phyloP scores from a whole-genome alignment of 2,797 vertebrate genomes.

The Notolabrus celidotus region DNA sequence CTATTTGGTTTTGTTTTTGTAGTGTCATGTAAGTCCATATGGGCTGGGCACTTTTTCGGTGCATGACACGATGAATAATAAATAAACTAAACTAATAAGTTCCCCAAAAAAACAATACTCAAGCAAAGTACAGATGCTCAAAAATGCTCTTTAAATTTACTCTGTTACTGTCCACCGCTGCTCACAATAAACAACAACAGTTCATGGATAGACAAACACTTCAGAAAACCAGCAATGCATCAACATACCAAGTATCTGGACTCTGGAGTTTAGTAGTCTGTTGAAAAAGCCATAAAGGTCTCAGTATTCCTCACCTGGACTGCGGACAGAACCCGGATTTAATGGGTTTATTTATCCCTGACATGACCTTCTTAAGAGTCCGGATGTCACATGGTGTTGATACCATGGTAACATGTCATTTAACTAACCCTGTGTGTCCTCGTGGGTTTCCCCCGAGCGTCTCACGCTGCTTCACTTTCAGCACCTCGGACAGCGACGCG shows the following conservation, averaged over 20 bases:
- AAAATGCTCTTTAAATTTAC: too few species aligned
- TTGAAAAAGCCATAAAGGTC: neutral
- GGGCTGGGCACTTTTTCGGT: too few species aligned
- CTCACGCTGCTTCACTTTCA: constrained; percentile 25
- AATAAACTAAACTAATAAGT: too few species aligned
- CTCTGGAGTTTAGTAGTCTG: neutral
- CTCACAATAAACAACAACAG: neutral
- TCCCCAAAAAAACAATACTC: too few species aligned
- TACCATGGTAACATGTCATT: constrained; percentile 66
- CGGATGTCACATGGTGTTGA: constrained; percentile 64
- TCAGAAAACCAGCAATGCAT: neutral
- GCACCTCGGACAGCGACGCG: constrained; percentile 65
- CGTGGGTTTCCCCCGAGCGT: constrained; percentile 39
- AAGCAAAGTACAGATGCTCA: too few species aligned
- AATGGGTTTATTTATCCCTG: constrained; percentile 47
- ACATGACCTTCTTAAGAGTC: constrained; percentile 59
- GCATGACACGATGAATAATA: too few species aligned
- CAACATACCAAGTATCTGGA: too few species aligned
- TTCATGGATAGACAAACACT: neutral
- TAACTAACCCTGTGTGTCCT: constrained; percentile 63
- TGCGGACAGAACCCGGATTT: constrained; percentile 51
- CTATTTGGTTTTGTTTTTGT: too few species aligned
- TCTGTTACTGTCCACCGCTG: too few species aligned
- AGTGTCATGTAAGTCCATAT: too few species aligned
- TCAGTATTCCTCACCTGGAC: neutral